Conservation (phyloP, 1,140 invertebrate species). For the Drosophila takahashii region DNA sequence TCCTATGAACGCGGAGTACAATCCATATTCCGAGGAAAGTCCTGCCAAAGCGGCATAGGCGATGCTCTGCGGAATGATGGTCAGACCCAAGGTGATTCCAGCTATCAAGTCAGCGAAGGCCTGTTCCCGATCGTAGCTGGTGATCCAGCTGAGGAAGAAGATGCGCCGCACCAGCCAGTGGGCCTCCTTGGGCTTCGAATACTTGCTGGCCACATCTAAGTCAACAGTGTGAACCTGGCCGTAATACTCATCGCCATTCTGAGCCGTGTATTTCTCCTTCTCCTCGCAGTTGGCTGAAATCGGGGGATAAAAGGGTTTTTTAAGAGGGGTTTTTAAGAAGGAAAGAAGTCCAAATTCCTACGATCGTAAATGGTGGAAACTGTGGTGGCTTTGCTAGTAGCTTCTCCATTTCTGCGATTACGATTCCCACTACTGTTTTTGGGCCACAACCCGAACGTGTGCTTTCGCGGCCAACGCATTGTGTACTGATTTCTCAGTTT, state of each 20-base stretch:
- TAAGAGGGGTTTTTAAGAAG: too few species aligned
- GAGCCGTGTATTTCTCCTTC: slow-evolving; percentile 67
- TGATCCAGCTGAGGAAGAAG: slow-evolving; percentile 88
- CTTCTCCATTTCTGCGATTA: background rate
- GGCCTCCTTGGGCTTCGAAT: slow-evolving; percentile 60
- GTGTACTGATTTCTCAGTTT: slow-evolving; percentile 58
- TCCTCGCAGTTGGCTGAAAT: slow-evolving; percentile 69
- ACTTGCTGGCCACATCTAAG: slow-evolving; percentile 66
- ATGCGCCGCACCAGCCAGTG: slow-evolving; percentile 84
- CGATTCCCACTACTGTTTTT: background rate
- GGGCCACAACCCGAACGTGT: slow-evolving; percentile 56
- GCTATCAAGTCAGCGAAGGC: slow-evolving; percentile 89
- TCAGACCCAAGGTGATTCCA: slow-evolving; percentile 92
- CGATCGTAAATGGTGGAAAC: slow-evolving; percentile 68
- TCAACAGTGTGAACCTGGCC: slow-evolving; percentile 43
- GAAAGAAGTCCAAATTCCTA: slow-evolving; percentile 26
- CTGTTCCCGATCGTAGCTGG: slow-evolving; percentile 87
- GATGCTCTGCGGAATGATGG: slow-evolving; percentile 93
- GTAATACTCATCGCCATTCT: slow-evolving; percentile 63
- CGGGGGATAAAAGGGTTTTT: background rate
- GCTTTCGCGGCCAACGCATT: slow-evolving; percentile 79
- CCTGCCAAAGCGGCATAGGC: slow-evolving; percentile 92
- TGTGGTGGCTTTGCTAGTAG: background rate
- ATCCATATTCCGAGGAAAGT: slow-evolving; percentile 88
- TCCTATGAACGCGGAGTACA: slow-evolving; percentile 85